Percentiles rank a stretch among this genome's conserved stretches.
Conservation (phyloP, 2,113 vertebrate genomes). For the Podarcis raffonei region DNA sequence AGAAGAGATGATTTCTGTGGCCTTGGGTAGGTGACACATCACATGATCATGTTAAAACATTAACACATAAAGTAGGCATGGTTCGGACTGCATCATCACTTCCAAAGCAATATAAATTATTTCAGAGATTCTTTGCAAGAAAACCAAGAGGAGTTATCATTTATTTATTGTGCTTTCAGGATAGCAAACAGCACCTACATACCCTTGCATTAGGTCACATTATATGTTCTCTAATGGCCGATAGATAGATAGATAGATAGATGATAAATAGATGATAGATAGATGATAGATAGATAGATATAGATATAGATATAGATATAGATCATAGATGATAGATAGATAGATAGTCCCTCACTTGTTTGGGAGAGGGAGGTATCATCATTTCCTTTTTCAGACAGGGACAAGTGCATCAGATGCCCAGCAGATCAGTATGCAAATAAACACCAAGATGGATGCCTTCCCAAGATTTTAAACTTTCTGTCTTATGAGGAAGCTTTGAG, state of each 20-base stretch:
- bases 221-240: no score
- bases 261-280: no score
- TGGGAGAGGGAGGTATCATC: background rate
- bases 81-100: background rate
- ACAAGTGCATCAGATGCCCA: background rate
- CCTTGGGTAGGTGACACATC: background rate
- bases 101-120: background rate
- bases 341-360: background rate
- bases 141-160: no score
- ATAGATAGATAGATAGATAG: no score
- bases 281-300: no score
- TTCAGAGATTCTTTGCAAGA: no score
- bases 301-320: no score
- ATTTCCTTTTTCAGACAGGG: background rate
- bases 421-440: background rate
- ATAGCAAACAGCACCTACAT: no score
- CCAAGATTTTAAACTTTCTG: background rate
- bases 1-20: conserved; percentile 1
- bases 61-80: background rate
- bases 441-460: background rate
- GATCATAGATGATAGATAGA: no score
- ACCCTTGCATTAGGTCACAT: no score
- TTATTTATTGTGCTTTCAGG: background rate
- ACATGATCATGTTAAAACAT: background rate
- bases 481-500: background rate